Percentiles rank a stretch among this genome's conserved stretches.
Evolutionary conservation across 2,113 vertebrate genomes (phyloP).

Genomic region (Hyaena hyaena): DNA sequence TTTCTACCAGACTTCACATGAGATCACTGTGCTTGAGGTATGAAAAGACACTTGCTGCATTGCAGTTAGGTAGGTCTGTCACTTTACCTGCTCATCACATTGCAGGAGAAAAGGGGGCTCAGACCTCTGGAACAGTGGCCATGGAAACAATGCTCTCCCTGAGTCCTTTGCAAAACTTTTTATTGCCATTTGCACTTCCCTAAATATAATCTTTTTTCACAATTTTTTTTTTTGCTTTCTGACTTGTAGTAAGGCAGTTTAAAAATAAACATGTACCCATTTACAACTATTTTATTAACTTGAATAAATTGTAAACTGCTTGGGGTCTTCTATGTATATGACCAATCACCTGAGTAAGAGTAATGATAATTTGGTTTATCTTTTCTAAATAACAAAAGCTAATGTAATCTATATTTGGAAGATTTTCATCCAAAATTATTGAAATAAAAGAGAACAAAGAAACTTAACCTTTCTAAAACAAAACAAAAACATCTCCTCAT

Average conservation of each 20-base stretch:
- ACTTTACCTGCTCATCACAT: neutral
- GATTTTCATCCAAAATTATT: neutral
- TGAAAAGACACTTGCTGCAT: neutral
- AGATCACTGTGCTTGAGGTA: neutral
- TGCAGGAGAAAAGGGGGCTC: neutral
- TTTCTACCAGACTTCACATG: neutral
- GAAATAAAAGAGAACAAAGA: neutral
- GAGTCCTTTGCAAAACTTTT: neutral
- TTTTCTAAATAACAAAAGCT: neutral
- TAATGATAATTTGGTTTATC: neutral
- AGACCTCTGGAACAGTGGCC: neutral
- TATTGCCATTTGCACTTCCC: neutral
- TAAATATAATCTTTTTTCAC: neutral
- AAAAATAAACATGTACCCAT: neutral
- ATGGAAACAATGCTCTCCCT: neutral
- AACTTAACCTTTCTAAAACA: neutral
- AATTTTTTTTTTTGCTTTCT: neutral
- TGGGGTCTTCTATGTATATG: neutral
- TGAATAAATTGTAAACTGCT: conserved; percentile 8
- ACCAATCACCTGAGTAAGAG: neutral
- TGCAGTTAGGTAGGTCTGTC: neutral
- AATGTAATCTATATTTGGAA: neutral
- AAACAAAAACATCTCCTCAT: neutral
- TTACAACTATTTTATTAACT: neutral
- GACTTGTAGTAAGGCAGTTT: neutral